phyloP scores from a whole-genome alignment of 2,888 invertebrate species.

The Archaeoteleia sp. region DNA sequence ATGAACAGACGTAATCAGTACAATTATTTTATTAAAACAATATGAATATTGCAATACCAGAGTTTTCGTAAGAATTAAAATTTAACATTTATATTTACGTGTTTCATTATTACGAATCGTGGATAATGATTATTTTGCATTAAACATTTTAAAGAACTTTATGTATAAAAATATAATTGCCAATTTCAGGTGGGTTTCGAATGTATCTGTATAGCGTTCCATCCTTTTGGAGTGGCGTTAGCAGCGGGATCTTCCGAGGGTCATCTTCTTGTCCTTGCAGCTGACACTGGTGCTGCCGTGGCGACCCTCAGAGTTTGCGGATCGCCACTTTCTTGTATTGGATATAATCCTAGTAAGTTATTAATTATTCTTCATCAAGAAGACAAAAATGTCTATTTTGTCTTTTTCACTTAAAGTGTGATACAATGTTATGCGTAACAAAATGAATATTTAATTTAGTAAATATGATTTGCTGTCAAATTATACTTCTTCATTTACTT shows the following conservation, averaged over 20 bases:
- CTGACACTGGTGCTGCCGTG: slow-evolving; percentile 89
- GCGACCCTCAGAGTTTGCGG: slow-evolving; percentile 91
- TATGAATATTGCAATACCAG: no score
- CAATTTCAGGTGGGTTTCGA: slow-evolving; percentile 84
- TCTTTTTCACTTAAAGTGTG: no score
- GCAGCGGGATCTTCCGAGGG: slow-evolving; percentile 94
- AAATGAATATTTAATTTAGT: no score
- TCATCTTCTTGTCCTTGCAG: slow-evolving; percentile 89
- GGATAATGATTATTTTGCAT: slow-evolving; percentile 4
- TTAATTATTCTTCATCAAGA: no score
- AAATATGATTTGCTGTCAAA: no score
- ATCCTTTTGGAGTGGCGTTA: slow-evolving; percentile 90
- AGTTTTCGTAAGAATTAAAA: no score
- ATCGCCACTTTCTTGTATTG: slow-evolving; percentile 89
- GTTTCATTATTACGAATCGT: no score
- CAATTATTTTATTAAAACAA: no score
- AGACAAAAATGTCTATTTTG: no score
- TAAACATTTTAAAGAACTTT: neutral
- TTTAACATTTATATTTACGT: no score
- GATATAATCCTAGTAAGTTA: slow-evolving; percentile 91
- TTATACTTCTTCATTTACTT: no score
- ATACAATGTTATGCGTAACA: no score
- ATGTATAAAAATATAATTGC: neutral
- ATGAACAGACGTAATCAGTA: neutral
- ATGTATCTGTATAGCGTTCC: slow-evolving; percentile 90